Evolutionary conservation across 1,140 invertebrate species (phyloP).

Genomic region (Papilio aristodemus): DNA sequence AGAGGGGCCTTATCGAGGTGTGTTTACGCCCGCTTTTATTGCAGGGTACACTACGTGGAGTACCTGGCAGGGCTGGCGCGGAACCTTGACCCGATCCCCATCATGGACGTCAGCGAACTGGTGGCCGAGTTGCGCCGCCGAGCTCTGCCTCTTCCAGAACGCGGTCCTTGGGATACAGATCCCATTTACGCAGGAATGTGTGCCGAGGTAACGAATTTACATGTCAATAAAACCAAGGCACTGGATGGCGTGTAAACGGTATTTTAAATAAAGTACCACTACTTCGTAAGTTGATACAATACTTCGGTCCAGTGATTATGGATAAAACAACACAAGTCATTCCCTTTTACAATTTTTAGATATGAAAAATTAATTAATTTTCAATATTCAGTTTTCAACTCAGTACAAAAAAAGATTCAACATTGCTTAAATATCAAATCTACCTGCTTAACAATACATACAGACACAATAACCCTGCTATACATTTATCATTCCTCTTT

Average conservation of each 20-base stretch:
- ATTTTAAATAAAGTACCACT: not conserved
- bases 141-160: slow-evolving; percentile 87
- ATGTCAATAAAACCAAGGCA: slow-evolving; percentile 7
- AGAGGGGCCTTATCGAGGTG: slow-evolving; percentile 86
- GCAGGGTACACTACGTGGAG: slow-evolving; percentile 96
- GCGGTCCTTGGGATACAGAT: slow-evolving; percentile 84
- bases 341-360: no score
- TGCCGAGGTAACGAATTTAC: slow-evolving; percentile 82
- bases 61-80: slow-evolving; percentile 94
- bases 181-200: slow-evolving; percentile 86
- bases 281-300: not conserved
- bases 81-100: slow-evolving; percentile 91
- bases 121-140: slow-evolving; percentile 91
- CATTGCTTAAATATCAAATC: no score
- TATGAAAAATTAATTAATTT: no score
- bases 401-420: no score
- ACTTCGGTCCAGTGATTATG: not conserved
- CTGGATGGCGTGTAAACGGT: not conserved
- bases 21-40: slow-evolving; percentile 62
- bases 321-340: no score
- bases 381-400: no score
- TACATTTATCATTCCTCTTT: no score
- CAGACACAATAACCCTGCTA: no score
- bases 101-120: slow-evolving; percentile 92
- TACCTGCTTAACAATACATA: no score